Conservation (phyloP, 2,888 invertebrate genomes). For the Eupeodes latifasciatus region DNA sequence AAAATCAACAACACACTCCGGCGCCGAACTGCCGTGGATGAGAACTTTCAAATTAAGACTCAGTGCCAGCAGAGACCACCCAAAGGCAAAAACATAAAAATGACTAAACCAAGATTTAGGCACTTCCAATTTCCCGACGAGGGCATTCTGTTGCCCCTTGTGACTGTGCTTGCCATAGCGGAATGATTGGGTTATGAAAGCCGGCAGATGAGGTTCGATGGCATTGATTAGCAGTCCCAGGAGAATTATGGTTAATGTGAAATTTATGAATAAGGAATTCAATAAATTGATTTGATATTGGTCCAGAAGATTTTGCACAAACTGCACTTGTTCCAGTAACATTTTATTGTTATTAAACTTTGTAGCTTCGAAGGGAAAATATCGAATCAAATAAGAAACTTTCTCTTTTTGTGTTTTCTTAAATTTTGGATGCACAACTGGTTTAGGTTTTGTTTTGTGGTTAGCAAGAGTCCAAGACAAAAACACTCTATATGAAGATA, state of each 20-base stretch:
- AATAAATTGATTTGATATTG: slow-evolving; percentile 80
- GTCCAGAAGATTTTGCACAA: slow-evolving; percentile 64
- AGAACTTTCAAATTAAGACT: slow-evolving; percentile 81
- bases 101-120: slow-evolving; percentile 93
- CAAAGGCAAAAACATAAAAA: slow-evolving; percentile 90
- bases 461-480: no score
- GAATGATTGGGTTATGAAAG: slow-evolving; percentile 87
- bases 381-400: background rate
- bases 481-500: no score
- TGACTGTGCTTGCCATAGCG: slow-evolving; percentile 90
- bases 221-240: slow-evolving; percentile 86
- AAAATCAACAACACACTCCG: slow-evolving; percentile 83
- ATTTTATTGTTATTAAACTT: slow-evolving; percentile 12
- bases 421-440: background rate
- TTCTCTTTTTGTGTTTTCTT: slow-evolving; percentile 7
- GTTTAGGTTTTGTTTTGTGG: no score
- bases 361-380: background rate
- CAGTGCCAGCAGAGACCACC: slow-evolving; percentile 84
- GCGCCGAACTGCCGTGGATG: slow-evolving; percentile 83
- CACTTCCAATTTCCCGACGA: slow-evolving; percentile 86
- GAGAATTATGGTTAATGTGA: slow-evolving; percentile 84
- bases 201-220: slow-evolving; percentile 87
- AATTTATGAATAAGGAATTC: slow-evolving; percentile 81
- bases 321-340: slow-evolving; percentile 42
- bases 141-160: slow-evolving; percentile 84